A percentile compares a stretch with the other conserved stretches of the same genome.
phyloP scores from a whole-genome alignment of 2,888 invertebrate genomes.

The Calameuta filiformis region DNA sequence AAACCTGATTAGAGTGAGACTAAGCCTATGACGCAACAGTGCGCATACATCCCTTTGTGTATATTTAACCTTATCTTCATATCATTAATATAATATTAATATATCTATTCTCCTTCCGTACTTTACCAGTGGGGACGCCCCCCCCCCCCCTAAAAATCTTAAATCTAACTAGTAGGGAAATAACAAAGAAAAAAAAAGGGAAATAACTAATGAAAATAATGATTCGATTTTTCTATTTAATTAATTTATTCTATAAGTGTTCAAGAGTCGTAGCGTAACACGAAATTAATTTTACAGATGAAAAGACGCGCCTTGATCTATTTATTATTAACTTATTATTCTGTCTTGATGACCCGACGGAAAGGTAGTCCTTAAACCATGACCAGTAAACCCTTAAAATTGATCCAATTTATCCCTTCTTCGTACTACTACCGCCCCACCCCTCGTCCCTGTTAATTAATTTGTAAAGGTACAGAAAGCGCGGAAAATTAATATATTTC shows the following conservation, averaged over 20 bases:
- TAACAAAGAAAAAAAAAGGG: slow-evolving; percentile 11
- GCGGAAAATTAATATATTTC: not conserved
- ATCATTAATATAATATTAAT: not conserved
- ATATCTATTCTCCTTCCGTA: not conserved
- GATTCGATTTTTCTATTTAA: slow-evolving; percentile 17
- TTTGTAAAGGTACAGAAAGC: not conserved
- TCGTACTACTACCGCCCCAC: not conserved
- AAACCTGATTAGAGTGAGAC: not conserved
- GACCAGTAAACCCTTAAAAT: not conserved
- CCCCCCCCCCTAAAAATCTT: not conserved
- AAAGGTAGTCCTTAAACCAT: not conserved
- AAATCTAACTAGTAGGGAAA: not conserved
- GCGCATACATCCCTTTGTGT: too few species aligned
- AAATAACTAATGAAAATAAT: slow-evolving; percentile 22
- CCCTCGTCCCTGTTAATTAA: not conserved
- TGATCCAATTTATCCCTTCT: not conserved
- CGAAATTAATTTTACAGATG: not conserved
- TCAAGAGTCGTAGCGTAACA: not conserved
- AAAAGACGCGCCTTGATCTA: slow-evolving; percentile 23
- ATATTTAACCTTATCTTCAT: not conserved
- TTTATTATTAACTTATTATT: slow-evolving; percentile 39
- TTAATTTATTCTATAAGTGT: not conserved
- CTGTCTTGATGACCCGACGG: not conserved
- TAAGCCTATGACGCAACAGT: too few species aligned
- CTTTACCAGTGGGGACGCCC: not conserved